Base-by-base conservation (phyloP, 2,888 invertebrate genomes). In the Tholera decimalis region DNA sequence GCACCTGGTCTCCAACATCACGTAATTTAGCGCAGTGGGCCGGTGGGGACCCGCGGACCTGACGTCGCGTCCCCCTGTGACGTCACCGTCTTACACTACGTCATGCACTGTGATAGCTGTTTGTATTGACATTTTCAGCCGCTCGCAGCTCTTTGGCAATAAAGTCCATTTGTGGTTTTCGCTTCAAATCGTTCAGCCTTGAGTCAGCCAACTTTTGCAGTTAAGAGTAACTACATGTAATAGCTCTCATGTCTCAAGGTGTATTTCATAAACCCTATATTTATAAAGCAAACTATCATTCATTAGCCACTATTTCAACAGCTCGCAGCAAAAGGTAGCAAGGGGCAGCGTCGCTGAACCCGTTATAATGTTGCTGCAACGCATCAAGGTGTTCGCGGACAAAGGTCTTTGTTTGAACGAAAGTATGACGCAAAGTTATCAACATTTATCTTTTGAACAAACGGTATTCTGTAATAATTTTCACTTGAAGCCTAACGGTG, bases 1-100 rank as follows among this genome's bases (percentile, higher is more conserved):
- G 50, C 37, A 39, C 18, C 43, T 0, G 28, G 22, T 54, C 59
- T 61, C 58, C 67, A 53, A 15, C 64, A 57, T 35, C 57, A 43
- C 49, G 57, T 56, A 47, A 64, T 62, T 22, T 67, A 54, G 79
- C 62, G 62, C 81, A 78, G 56, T 54, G 59, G 69, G 59, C 8
- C 41, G 60, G 8, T 30, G 65, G 71, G 53, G 28, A 50, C 43
- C 53, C 33, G 59, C 22, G 33, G 28, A 18, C 6, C 33, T 79
- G 58, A 60, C 67, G 79, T 76, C 82, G 79, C 41, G 67, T 51
- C 64, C 62, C 80, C 66, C 53, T 18, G 54, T 68, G 72, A 72
- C 46, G 67, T 74, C 72, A 62, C 57, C 18, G 18, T 24, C 53
- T 20, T 6, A 7, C 46, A 41, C 64, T 33, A 61, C 60, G 71